phyloP scores from a whole-genome alignment of 2,113 vertebrate species.

The Vidua chalybeata region DNA sequence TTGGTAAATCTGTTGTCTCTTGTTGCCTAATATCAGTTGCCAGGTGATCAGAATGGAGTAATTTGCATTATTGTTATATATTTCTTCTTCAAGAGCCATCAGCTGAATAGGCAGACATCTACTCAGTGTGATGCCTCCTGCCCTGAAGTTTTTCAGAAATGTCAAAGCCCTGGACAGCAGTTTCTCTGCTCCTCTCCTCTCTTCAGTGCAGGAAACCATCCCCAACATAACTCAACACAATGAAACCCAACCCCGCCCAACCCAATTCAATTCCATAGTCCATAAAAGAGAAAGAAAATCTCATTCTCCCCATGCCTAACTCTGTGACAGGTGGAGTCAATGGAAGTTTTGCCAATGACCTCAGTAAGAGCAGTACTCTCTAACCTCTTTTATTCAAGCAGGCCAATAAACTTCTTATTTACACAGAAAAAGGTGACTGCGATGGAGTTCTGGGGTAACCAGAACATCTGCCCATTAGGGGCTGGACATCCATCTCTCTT shows the following conservation, averaged over 20 bases:
- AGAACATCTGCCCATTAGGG: not conserved
- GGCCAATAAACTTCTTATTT: not conserved
- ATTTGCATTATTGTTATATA: not conserved
- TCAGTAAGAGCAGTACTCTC: not conserved
- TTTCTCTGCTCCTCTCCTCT: not conserved
- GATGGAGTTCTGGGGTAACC: not conserved
- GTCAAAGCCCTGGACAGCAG: not conserved
- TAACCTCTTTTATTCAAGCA: not conserved
- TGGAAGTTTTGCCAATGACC: not conserved
- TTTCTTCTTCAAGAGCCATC: not conserved
- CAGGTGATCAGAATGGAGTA: not conserved
- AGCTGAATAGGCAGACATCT: not conserved
- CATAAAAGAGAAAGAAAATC: not conserved
- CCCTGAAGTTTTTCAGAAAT: not conserved
- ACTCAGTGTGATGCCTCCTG: not conserved
- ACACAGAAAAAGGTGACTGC: not conserved
- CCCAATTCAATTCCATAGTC: not conserved
- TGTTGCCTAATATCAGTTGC: not conserved
- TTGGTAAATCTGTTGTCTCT: not conserved
- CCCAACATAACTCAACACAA: not conserved
- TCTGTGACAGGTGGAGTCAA: not conserved
- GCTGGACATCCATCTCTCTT: slow-evolving; percentile 22
- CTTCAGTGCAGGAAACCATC: not conserved
- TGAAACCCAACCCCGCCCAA: not conserved
- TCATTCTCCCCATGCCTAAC: not conserved